A percentile compares a stretch with the other conserved stretches of the same genome.
These are phyloP conservation scores for Ophiothrix spiculata DNA, from an alignment of 35 echinoderm and acorn worm genomes.

Conservation along the genomic window DNA sequence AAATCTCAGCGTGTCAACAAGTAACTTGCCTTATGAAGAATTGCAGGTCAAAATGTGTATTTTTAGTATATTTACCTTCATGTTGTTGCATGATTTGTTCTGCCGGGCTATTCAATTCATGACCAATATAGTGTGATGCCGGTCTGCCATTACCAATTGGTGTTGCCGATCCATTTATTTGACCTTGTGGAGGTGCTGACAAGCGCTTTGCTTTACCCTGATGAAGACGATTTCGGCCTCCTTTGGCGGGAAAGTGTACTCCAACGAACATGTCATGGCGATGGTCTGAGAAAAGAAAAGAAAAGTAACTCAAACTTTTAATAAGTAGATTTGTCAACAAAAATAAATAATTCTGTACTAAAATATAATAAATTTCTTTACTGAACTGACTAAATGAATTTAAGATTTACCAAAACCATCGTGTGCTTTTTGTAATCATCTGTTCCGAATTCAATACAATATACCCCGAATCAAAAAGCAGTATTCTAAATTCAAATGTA, in stretches of 20 bases:
- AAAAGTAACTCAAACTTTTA: background rate
- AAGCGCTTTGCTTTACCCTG: background rate
- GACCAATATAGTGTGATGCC: background rate
- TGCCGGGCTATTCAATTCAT: no score
- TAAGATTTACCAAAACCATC: background rate
- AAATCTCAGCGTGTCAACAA: no score
- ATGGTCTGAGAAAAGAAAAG: background rate
- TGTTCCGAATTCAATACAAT: background rate
- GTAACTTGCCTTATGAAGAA: no score
- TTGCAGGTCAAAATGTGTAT: no score
- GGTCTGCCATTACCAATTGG: background rate
- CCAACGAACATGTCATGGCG: slow-evolving; percentile 4
- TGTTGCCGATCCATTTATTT: background rate
- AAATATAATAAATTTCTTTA: background rate
- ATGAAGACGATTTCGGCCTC: background rate
- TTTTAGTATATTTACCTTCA: no score
- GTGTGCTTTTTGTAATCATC: background rate
- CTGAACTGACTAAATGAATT: background rate
- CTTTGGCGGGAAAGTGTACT: slow-evolving; percentile 1
- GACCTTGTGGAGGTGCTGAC: background rate
- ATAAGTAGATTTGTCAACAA: background rate
- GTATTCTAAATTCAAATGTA: no score
- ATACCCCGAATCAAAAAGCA: no score
- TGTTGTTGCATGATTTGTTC: no score
- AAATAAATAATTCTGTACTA: background rate